Base-by-base conservation (phyloP, 2,888 invertebrate genomes). In the Acanthacorydalis orientalis region DNA sequence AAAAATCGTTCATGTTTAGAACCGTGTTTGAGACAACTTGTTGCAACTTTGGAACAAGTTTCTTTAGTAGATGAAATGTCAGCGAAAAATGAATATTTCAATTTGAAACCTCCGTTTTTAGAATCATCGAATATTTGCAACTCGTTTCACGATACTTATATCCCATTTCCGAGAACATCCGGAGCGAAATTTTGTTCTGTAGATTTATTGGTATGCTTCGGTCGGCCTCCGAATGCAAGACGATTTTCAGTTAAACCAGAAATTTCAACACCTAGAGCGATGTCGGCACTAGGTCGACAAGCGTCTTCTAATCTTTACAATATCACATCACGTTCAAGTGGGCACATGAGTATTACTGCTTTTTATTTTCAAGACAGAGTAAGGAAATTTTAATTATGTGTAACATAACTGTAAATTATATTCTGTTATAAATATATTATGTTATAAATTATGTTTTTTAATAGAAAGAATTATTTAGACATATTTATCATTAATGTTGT, bases 111-210 rank as follows among this genome's bases (percentile, higher is more conserved):
- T 10, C 44, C 54, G 2, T 57, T 54, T 44, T 52, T 58, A 14
- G 57, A 58, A 50, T 52, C 58, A 8, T 31, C 42, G 1, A 59
- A 56, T 44, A 56, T 64, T 6, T 65, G 66, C 50, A 64, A 65
- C n/a, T 64, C 66, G 35, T 69, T 64, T 51, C 69, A 69, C 51
- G 88, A 88, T 59, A 80, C 86, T 7, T 87, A 86, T 60, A 86
- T 96, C 54, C 95, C 95, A 0, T 96, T 92, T 64, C 95, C 95
- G 0, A 73, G 90, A 47, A 95, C 93, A 0, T 91, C 90, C 9
- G 93, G 93, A 1, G 93, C 91, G 0, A 82, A 85, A 57, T 96
- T 95, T 72, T 90, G 88, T 64, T 84, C 85, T 31, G 84, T 85
- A 16, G 88, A 88, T 57, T 76, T 80, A 48, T 66, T 96, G 49